phyloP scores from a whole-genome alignment of 2,113 vertebrate species.

The Pangasianodon hypophthalmus region DNA sequence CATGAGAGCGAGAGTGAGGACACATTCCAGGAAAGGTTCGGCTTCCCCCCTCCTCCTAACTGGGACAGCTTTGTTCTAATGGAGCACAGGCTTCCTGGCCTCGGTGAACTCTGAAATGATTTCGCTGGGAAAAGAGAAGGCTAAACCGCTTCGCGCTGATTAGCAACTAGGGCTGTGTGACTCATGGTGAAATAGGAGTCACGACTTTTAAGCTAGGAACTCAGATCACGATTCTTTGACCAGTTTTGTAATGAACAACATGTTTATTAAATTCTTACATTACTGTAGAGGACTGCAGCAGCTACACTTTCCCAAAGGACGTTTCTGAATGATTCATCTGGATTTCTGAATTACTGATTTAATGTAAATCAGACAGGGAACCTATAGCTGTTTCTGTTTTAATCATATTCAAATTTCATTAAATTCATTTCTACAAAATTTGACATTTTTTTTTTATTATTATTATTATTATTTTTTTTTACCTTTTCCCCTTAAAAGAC shows the following conservation, averaged over 20 bases:
- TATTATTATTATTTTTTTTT: not conserved
- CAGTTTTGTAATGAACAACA: not conserved
- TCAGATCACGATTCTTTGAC: not conserved
- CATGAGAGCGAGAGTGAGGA: slow-evolving; percentile 27
- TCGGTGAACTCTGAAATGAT: slow-evolving; percentile 32
- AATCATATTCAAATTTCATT: not conserved
- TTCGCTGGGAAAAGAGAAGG: slow-evolving; percentile 23
- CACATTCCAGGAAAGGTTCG: slow-evolving; percentile 51
- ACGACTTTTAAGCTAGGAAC: not conserved
- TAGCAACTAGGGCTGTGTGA: not conserved
- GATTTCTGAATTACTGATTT: not conserved
- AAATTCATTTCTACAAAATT: not conserved
- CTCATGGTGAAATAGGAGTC: not conserved
- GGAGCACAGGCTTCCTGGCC: slow-evolving; percentile 48
- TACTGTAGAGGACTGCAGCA: not conserved
- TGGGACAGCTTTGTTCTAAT: slow-evolving; percentile 56
- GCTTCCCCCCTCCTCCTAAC: slow-evolving; percentile 28
- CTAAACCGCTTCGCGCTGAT: slow-evolving; percentile 3
- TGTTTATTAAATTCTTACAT: not conserved
- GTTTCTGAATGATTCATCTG: not conserved
- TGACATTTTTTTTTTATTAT: too few relatives aligned
- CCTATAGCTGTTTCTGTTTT: not conserved
- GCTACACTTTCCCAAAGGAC: not conserved
- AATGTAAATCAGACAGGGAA: too few relatives aligned
- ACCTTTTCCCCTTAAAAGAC: not conserved